These are phyloP conservation scores for Heliocidaris erythrogramma DNA, from an alignment of 35 echinoderm and acorn worm genomes.

Conservation along the genomic window DNA sequence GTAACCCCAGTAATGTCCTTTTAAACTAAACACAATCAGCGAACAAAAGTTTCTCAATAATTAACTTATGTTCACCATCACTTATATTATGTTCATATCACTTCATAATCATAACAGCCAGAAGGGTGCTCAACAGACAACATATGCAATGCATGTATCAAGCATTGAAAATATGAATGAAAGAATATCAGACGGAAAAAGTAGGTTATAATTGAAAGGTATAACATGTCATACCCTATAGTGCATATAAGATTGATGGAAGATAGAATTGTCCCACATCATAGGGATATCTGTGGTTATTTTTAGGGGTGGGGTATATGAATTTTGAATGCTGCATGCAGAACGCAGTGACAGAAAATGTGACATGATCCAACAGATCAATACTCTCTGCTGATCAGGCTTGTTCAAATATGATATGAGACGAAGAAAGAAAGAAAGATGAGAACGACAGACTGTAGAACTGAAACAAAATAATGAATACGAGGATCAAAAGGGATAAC, in stretches of 20 bases:
- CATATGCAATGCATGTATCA: neutral
- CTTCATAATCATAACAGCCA: too few relatives aligned
- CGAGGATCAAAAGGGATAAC: neutral
- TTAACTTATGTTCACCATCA: too few relatives aligned
- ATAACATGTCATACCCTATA: neutral
- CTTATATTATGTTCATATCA: too few relatives aligned
- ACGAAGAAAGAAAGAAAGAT: neutral
- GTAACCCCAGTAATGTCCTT: too few relatives aligned
- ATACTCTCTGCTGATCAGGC: neutral
- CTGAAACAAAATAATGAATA: neutral
- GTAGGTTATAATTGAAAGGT: neutral
- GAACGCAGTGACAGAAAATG: neutral
- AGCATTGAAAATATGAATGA: neutral
- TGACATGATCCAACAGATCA: slow-evolving; percentile 10
- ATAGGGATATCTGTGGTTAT: neutral
- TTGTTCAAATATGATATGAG: neutral
- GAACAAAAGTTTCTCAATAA: too few relatives aligned
- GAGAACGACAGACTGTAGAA: neutral
- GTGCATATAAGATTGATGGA: neutral
- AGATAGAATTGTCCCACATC: neutral
- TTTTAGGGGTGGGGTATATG: neutral
- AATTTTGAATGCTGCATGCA: neutral
- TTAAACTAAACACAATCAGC: too few relatives aligned
- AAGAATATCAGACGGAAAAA: neutral
- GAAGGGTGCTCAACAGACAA: too few relatives aligned